Percentiles rank a stretch among this genome's conserved stretches.
phyloP scores from a whole-genome alignment of 37 sponge, comb jelly and placozoan genomes.

The Cliona cf. orientalis region DNA sequence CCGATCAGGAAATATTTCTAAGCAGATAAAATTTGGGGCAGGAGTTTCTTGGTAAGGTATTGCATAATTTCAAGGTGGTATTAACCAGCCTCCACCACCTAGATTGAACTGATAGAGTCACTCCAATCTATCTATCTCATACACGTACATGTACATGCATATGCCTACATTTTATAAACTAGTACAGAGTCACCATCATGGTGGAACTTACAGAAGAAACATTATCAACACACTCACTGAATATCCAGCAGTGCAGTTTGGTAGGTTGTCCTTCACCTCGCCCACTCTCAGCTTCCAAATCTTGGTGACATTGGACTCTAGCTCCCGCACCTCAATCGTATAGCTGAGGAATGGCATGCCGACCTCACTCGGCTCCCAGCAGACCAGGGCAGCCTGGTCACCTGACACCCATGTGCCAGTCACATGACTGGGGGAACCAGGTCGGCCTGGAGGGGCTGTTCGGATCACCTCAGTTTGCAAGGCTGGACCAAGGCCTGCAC shows the following conservation, averaged over 20 bases:
- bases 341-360: conserved; percentile 9
- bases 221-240: conserved; percentile 11
- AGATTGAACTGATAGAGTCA: not conserved
- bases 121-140: not conserved
- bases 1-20: no score
- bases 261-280: not conserved
- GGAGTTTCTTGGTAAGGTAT: no score
- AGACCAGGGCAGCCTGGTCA: conserved; percentile 6
- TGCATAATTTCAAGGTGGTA: not conserved
- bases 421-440: conserved; percentile 36
- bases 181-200: not conserved
- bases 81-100: not conserved
- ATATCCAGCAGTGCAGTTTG: not conserved
- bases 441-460: conserved; percentile 4
- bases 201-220: conserved; percentile 15
- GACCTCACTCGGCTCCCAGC: conserved; percentile 7
- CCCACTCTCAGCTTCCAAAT: not conserved
- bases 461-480: not conserved
- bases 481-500: conserved; percentile 27
- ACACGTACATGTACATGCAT: conserved; percentile 8
- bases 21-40: no score
- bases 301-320: not conserved
- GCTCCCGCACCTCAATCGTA: not conserved
- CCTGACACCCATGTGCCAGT: not conserved
- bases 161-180: conserved; percentile 17